Conservation (phyloP, 2,888 invertebrate genomes). For the Fragum fragum region DNA sequence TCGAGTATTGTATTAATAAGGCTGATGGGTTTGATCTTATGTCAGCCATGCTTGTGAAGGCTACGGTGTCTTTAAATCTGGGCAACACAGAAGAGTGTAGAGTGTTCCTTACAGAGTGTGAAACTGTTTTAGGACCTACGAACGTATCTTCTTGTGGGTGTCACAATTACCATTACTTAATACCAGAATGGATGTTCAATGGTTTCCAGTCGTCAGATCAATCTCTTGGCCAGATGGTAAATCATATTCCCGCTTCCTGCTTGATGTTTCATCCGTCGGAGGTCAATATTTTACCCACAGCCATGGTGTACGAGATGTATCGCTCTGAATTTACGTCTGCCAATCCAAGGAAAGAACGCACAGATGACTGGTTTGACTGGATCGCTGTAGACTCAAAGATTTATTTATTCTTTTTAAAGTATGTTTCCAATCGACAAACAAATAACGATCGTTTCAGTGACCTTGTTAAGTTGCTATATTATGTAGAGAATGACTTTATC, state of each 20-base stretch:
- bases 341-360: background rate
- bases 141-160: too few species aligned
- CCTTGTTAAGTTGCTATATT: background rate
- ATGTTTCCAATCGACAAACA: background rate
- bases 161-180: too few species aligned
- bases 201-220: too few species aligned
- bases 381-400: background rate
- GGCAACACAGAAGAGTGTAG: too few species aligned
- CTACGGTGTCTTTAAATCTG: too few species aligned
- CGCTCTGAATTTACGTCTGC: background rate
- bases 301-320: background rate
- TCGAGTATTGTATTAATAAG: too few species aligned
- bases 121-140: too few species aligned
- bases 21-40: too few species aligned
- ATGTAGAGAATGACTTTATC: background rate
- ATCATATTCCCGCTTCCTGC: background rate
- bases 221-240: background rate
- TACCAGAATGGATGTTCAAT: too few species aligned
- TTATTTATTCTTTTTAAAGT: background rate
- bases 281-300: background rate
- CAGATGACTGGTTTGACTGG: conserved; percentile 15
- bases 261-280: background rate
- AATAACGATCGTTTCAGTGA: background rate
- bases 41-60: too few species aligned
- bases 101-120: too few species aligned